Evolutionary conservation across 2,888 invertebrate species (phyloP).

Genomic region (Ethmia dodecea): DNA sequence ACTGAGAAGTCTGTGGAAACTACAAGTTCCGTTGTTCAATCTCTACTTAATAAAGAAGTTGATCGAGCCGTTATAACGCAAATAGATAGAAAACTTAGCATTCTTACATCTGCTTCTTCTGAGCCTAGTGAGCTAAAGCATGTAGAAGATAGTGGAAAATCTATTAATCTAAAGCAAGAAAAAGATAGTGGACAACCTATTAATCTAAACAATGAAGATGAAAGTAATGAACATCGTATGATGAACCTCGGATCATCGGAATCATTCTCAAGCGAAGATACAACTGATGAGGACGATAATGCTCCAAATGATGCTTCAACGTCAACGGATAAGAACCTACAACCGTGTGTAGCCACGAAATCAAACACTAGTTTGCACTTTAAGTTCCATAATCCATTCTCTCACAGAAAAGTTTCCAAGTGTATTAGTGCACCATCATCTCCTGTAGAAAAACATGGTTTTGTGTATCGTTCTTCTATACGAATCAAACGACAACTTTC

Average conservation of each 20-base stretch:
- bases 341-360: no score
- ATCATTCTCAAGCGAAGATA: no score
- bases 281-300: no score
- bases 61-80: constrained; percentile 43
- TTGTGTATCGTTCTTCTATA: constrained; percentile 64
- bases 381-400: constrained; percentile 63
- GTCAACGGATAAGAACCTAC: background rate
- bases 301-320: constrained; percentile 6
- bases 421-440: constrained; percentile 68
- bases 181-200: background rate
- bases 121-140: constrained; percentile 21
- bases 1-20: constrained; percentile 68
- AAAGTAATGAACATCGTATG: constrained; percentile 7
- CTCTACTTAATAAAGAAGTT: constrained; percentile 57
- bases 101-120: constrained; percentile 28
- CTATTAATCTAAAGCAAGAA: background rate
- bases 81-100: constrained; percentile 53
- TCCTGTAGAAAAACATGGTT: constrained; percentile 57
- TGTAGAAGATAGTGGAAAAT: background rate
- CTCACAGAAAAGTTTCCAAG: constrained; percentile 52
- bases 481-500: constrained; percentile 58
- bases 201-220: background rate
- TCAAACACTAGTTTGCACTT: constrained; percentile 39
- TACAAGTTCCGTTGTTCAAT: constrained; percentile 76
- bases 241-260: no score